Percentiles rank a stretch among this genome's conserved stretches.
phyloP scores from a whole-genome alignment of 1,140 invertebrate species.

The Leguminivora glycinivorella region DNA sequence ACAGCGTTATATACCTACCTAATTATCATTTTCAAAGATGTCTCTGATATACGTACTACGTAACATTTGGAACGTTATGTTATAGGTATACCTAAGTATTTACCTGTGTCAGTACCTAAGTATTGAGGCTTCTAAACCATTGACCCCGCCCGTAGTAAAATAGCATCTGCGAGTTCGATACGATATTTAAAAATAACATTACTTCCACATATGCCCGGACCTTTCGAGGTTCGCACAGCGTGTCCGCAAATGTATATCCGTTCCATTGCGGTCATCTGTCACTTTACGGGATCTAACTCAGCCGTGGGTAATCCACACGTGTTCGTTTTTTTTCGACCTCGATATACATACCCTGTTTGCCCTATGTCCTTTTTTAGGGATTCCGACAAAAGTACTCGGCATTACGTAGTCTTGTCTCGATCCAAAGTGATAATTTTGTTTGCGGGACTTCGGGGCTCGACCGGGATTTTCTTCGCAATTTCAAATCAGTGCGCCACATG shows the following conservation, averaged over 20 bases:
- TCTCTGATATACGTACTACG: too few species aligned
- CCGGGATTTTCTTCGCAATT: neutral
- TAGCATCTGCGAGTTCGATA: neutral
- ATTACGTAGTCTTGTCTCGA: neutral
- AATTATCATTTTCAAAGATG: too few species aligned
- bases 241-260: constrained; percentile 45
- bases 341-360: neutral
- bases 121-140: too few species aligned
- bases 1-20: too few species aligned
- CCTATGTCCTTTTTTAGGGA: neutral
- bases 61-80: too few species aligned
- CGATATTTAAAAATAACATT: constrained; percentile 30
- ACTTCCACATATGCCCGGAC: constrained; percentile 40
- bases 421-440: neutral
- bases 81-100: too few species aligned
- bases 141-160: neutral
- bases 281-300: constrained; percentile 33
- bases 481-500: neutral
- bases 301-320: constrained; percentile 29
- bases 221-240: constrained; percentile 42
- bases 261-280: constrained; percentile 45
- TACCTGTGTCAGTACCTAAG: too few species aligned
- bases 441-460: neutral
- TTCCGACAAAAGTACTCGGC: neutral
- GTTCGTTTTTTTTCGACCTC: constrained; percentile 17